These are phyloP conservation scores for Canis aureus DNA, from an alignment of 2,113 vertebrate species.

Conservation along the genomic window DNA sequence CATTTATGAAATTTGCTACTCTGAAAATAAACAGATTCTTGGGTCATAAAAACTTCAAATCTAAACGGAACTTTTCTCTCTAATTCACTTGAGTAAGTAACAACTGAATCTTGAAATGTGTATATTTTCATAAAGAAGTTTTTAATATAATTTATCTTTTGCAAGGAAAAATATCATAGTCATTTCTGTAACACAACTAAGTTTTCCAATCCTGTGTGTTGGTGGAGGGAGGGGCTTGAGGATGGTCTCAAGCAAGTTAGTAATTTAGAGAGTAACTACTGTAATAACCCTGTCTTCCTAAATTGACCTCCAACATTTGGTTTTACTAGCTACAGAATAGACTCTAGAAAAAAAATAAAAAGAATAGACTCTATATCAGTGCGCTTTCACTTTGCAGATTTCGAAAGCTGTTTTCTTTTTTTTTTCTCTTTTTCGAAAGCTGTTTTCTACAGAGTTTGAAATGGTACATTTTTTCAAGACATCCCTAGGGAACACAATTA, in stretches of 20 bases:
- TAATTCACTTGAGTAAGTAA: background rate
- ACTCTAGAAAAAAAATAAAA: background rate
- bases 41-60: background rate
- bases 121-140: background rate
- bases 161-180: background rate
- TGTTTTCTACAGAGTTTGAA: background rate
- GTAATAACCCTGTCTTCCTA: background rate
- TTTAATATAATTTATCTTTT: background rate
- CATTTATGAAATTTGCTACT: constrained; percentile 13
- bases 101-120: constrained; percentile 2
- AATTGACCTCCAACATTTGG: background rate
- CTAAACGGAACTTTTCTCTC: background rate
- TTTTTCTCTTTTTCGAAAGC: too few relatives aligned
- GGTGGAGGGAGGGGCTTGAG: background rate
- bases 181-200: background rate
- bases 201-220: background rate
- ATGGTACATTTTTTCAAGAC: background rate
- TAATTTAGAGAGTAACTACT: background rate
- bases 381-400: background rate
- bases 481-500: background rate
- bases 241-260: background rate
- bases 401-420: background rate
- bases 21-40: background rate
- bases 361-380: too few relatives aligned
- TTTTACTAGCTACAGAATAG: background rate